Evolutionary conservation across 2,797 vertebrate genomes (phyloP), one percentile per base, ranked within the genome.

Genomic region (Sebastes cheni): DNA sequence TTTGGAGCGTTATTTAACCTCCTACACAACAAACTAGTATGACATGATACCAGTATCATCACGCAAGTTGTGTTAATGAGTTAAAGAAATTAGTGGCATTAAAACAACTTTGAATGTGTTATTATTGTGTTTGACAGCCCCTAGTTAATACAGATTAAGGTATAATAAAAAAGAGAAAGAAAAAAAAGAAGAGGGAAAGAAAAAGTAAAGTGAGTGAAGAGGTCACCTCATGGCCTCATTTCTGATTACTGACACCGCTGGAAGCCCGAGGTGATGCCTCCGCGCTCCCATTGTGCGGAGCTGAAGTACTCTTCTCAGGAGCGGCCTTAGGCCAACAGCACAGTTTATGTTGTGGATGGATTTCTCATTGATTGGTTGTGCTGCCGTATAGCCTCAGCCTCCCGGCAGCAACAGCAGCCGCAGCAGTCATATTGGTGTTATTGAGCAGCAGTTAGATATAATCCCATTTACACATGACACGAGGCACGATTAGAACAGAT

Each of bases 351-450:
- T 94, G 93, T 89, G 89, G 92, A 94, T 95, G 92, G 94, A 96
- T 94, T 95, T 93, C 88, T 94, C 93, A 94, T 94, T 95, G 95
- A 96, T 95, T 95, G 94, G 93, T 88, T 89, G 87, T 85, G 90
- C 94, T 92, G 93, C 93, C 91, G 85, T 93, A 91, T 87, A 93
- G 91, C 90, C 86, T 91, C 89, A 85, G 91, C 91, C 91, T 91
- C 91, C 89, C 86, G 90, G 92, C 91, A 88, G 86, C 87, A 85
- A 72, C 85, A 81, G 89, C 83, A 77, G 75, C 84, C 85, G 87
- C 89, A 85, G 88, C 88, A 91, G 87, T 91, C 87, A 91, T 91
- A 90, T 90, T 75, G 88, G 88, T 90, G 86, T 91, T 94, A 95
- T 95, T 92, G 94, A 95, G 92, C 92, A 86, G 89, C 93, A 91